Evolutionary conservation across 2,113 vertebrate species (phyloP).

Genomic region (Datnioides undecimradiatus): DNA sequence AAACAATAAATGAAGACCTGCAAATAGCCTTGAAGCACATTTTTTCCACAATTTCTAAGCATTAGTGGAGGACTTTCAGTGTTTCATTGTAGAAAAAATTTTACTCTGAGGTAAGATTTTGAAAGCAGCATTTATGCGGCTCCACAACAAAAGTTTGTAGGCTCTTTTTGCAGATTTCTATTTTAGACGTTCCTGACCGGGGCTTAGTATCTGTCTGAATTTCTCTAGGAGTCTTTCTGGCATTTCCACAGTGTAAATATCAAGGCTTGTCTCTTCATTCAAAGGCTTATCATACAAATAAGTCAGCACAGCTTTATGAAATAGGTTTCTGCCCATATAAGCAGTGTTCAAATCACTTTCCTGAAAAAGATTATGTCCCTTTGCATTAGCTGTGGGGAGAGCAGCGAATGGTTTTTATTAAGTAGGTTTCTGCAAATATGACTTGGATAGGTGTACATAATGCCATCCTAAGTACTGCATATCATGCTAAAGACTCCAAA

Average conservation of each 20-base stretch:
- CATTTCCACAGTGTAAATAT: slow-evolving; percentile 64
- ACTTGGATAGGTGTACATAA: slow-evolving; percentile 80
- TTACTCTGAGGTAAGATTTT: slow-evolving; percentile 60
- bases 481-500: slow-evolving; percentile 44
- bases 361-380: slow-evolving; percentile 63
- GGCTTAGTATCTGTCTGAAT: slow-evolving; percentile 48
- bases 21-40: slow-evolving; percentile 40
- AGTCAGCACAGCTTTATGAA: slow-evolving; percentile 58
- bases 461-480: slow-evolving; percentile 79
- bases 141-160: slow-evolving; percentile 33
- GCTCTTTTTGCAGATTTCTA: slow-evolving; percentile 43
- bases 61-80: slow-evolving; percentile 28
- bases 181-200: slow-evolving; percentile 45
- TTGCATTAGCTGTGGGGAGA: slow-evolving; percentile 83
- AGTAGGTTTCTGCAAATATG: slow-evolving; percentile 80
- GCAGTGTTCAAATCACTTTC: slow-evolving; percentile 59
- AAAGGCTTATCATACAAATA: slow-evolving; percentile 62
- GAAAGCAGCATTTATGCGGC: slow-evolving; percentile 37
- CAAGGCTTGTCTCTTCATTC: slow-evolving; percentile 57
- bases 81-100: slow-evolving; percentile 60
- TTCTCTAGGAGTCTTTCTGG: slow-evolving; percentile 40
- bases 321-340: slow-evolving; percentile 49
- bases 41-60: slow-evolving; percentile 28
- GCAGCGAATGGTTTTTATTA: slow-evolving; percentile 81
- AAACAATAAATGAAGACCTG: slow-evolving; percentile 60